Conservation (phyloP, 2,113 vertebrate genomes). For the Phylloscopus trochiloides region DNA sequence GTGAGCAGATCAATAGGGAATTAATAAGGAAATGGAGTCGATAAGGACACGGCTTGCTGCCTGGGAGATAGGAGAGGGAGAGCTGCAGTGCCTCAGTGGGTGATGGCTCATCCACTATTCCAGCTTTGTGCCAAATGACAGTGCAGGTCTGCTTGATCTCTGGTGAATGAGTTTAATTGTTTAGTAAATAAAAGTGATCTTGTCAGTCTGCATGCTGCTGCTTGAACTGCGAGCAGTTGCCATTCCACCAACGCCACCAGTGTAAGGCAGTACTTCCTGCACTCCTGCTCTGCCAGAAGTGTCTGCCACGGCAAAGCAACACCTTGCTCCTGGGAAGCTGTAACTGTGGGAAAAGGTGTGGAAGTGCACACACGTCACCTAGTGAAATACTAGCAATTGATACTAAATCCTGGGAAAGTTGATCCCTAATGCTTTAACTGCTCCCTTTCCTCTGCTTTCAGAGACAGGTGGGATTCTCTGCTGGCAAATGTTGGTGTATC, state of each 20-base stretch:
- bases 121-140: background rate
- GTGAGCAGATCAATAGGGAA: background rate
- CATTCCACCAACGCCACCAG: background rate
- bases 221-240: background rate
- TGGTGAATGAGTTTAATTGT: background rate
- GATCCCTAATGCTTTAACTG: background rate
- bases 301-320: background rate
- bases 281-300: background rate
- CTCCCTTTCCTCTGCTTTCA: background rate
- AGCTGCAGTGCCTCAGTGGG: background rate
- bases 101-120: background rate
- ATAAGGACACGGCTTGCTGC: background rate
- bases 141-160: background rate
- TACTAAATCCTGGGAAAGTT: background rate
- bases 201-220: background rate
- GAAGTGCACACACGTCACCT: background rate
- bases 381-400: background rate
- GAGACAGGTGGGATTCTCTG: background rate
- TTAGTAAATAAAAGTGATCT: constrained; percentile 19
- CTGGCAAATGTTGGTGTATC: background rate
- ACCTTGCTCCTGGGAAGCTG: background rate
- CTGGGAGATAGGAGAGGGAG: background rate
- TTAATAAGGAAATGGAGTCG: background rate
- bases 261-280: accelerated
- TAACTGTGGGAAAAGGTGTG: background rate